Evolutionary conservation across 2,113 vertebrate genomes (phyloP), one percentile per base, ranked within the genome.

Genomic region (Pyrgilauda ruficollis): DNA sequence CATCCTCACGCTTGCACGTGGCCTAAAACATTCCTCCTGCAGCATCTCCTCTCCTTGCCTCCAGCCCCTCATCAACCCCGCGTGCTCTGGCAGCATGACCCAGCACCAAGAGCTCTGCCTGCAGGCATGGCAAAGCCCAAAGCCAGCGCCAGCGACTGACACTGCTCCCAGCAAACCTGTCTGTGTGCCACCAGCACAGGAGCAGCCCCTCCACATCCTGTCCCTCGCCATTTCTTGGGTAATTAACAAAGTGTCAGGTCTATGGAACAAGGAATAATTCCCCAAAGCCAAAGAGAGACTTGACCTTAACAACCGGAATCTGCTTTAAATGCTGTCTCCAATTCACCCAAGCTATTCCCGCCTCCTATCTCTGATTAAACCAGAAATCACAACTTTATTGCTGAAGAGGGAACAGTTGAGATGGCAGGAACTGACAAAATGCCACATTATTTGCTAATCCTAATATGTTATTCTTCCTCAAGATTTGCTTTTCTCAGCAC

Each of bases 391-490:
- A 96, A 93, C 95, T 97, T 97, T 95, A 96, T 97, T 96, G 94
- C 97, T 77, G 96, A 95, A 96, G 96, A 90, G 94, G 95, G 95
- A 95, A 89, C 91, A 74, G 84, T 46, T 13, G 75, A 96, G 96
- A 96, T 96, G 97, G 97, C 97, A 97, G 69, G 87, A 72, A n/a
- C 97, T 97, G 97, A 98, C 98, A 98, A 98, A 98, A 98, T 92
- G 98, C 98, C 98, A 98, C 98, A 97, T 98, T 98, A 98, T 98
- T 98, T 98, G 98, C 98, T 98, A 97, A 98, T 98, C 98, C 98
- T 98, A 98, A 98, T 98, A 98, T 98, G 98, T 98, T 99, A 98
- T 98, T 99, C 98, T 98, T 98, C 98, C 98, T 98, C 97, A 97
- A 98, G 98, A 98, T 99, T 98, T 98, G 98, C 97, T 98, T 98